Evolutionary conservation across 1,140 invertebrate genomes (phyloP).

Genomic region (Drosophila pruinosa): DNA sequence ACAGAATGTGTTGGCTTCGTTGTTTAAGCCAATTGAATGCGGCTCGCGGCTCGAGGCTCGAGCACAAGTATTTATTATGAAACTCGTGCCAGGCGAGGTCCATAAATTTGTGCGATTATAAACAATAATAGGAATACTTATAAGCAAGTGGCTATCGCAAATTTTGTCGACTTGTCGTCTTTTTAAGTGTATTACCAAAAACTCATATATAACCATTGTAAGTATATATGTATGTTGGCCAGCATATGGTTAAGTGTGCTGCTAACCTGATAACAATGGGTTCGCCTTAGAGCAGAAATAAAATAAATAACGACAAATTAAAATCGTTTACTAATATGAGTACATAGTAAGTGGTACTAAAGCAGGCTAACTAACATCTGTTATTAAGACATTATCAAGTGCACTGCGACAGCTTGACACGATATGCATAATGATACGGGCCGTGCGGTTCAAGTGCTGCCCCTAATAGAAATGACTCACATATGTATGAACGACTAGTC

Average conservation of each 20-base stretch:
- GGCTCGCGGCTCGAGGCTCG: not conserved
- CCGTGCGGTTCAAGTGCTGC: slow-evolving; percentile 5
- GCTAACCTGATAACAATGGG: slow-evolving; percentile 13
- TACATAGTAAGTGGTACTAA: not conserved
- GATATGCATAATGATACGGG: slow-evolving; percentile 8
- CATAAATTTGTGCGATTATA: slow-evolving; percentile 66
- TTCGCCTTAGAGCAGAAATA: not conserved
- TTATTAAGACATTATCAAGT: slow-evolving; percentile 57
- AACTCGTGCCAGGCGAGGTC: slow-evolving; percentile 6
- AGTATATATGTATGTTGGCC: slow-evolving; percentile 4
- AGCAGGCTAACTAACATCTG: slow-evolving; percentile 12
- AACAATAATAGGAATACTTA: slow-evolving; percentile 36
- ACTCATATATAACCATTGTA: not conserved
- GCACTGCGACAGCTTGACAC: slow-evolving; percentile 18
- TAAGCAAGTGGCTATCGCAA: slow-evolving; percentile 51
- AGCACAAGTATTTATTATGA: slow-evolving; percentile 17
- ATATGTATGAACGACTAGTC: not conserved
- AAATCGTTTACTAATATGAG: not conserved
- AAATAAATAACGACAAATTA: not conserved
- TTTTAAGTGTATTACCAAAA: not conserved
- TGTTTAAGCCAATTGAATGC: slow-evolving; percentile 8
- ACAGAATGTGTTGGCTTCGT: slow-evolving; percentile 11
- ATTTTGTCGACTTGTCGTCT: slow-evolving; percentile 8
- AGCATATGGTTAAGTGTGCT: slow-evolving; percentile 3
- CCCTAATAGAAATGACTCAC: slow-evolving; percentile 23